Evolutionary conservation across 2,797 vertebrate species (phyloP).

Genomic region (Schizopygopsis pylzovi): DNA sequence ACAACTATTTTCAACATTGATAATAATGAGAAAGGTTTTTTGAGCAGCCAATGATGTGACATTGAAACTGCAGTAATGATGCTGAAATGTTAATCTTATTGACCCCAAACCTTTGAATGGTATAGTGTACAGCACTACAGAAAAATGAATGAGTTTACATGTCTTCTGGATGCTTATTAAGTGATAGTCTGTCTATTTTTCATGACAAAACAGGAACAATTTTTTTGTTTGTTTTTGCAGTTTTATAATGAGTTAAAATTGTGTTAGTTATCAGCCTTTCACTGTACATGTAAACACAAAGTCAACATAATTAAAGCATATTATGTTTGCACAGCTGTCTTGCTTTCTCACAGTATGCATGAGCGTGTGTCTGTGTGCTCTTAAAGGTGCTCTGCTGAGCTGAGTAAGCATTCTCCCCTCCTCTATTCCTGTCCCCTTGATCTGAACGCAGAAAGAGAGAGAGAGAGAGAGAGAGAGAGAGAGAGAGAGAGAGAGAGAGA

Average conservation of each 20-base stretch:
- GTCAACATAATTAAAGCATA: conserved; percentile 65
- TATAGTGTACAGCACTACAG: background rate
- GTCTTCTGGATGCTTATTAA: background rate
- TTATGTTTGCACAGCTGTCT: conserved; percentile 60
- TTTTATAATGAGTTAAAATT: conserved; percentile 16
- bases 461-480: background rate
- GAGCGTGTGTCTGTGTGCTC: conserved; percentile 43
- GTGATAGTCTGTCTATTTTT: background rate
- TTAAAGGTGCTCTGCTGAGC: conserved; percentile 69
- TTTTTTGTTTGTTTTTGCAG: background rate
- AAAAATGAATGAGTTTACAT: background rate
- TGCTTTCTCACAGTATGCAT: conserved; percentile 42
- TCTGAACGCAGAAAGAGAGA: conserved; percentile 60
- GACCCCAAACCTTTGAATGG: background rate
- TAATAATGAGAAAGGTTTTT: background rate
- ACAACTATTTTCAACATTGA: background rate
- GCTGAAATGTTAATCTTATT: background rate
- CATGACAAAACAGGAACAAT: background rate
- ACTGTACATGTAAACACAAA: conserved; percentile 55
- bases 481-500: conserved; percentile 44
- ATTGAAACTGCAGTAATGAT: background rate
- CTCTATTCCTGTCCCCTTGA: conserved; percentile 63
- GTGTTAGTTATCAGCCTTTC: background rate
- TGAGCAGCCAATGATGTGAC: background rate
- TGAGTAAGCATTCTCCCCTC: conserved; percentile 69